These are phyloP conservation scores for Dendropsophus ebraccatus DNA, from an alignment of 2,113 vertebrate species.

Conservation along the genomic window DNA sequence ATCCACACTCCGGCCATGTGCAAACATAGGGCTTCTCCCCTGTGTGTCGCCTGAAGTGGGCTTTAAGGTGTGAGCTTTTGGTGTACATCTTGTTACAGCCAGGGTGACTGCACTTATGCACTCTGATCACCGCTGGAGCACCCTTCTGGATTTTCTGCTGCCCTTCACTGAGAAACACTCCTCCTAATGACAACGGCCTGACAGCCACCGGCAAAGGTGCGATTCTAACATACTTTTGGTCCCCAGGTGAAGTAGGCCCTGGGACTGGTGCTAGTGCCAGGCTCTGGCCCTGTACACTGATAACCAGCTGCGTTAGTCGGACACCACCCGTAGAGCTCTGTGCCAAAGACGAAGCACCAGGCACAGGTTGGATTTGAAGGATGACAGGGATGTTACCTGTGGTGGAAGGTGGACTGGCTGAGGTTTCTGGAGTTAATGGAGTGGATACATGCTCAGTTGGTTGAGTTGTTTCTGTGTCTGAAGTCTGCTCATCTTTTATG, in stretches of 20 bases:
- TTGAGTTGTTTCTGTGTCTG: background rate
- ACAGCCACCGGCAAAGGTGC: slow-evolving; percentile 77
- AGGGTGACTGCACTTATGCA: slow-evolving; percentile 83
- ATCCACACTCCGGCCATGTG: slow-evolving; percentile 85
- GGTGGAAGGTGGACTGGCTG: slow-evolving; percentile 11
- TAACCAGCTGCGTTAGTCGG: slow-evolving; percentile 78
- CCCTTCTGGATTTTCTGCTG: slow-evolving; percentile 65
- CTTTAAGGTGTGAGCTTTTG: slow-evolving; percentile 89
- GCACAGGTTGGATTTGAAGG: slow-evolving; percentile 79
- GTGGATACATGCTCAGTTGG: background rate
- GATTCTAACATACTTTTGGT: slow-evolving; percentile 85
- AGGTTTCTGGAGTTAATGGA: slow-evolving; percentile 6
- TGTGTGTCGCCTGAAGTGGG: slow-evolving; percentile 79
- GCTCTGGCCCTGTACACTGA: slow-evolving; percentile 78
- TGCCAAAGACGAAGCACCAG: slow-evolving; percentile 53
- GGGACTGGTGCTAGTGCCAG: slow-evolving; percentile 71
- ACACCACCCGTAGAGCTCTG: slow-evolving; percentile 62
- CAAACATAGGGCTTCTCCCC: slow-evolving; percentile 86
- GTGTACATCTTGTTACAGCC: slow-evolving; percentile 88
- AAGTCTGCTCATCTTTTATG: background rate
- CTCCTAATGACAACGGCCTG: slow-evolving; percentile 63
- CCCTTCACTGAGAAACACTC: slow-evolving; percentile 62
- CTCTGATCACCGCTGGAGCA: slow-evolving; percentile 65
- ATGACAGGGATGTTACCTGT: slow-evolving; percentile 70
- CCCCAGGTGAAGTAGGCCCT: slow-evolving; percentile 61